Evolutionary conservation across 2,113 vertebrate species (phyloP).

Genomic region (Ictalurus furcatus): DNA sequence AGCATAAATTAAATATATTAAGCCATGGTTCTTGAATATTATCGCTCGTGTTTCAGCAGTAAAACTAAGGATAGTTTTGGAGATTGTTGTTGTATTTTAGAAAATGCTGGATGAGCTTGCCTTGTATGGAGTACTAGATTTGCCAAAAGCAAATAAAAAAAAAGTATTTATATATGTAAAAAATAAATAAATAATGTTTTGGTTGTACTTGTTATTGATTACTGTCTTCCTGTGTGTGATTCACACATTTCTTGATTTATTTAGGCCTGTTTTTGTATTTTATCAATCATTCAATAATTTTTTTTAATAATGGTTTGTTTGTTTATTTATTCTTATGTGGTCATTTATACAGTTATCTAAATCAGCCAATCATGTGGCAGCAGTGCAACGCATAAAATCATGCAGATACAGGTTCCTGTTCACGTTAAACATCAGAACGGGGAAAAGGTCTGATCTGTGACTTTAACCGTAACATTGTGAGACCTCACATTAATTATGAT

Average conservation of each 20-base stretch:
- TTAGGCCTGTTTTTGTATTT: not conserved
- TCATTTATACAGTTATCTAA: too few relatives aligned
- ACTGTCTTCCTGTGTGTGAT: not conserved
- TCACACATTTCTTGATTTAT: not conserved
- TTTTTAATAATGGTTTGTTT: not conserved
- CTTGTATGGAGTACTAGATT: not conserved
- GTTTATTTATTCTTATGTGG: too few relatives aligned
- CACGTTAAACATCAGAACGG: too few relatives aligned
- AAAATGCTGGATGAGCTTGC: not conserved
- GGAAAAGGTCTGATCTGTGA: too few relatives aligned
- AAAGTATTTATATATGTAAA: not conserved
- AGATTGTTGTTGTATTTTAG: not conserved
- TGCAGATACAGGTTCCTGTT: too few relatives aligned
- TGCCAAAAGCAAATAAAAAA: not conserved
- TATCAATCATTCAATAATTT: not conserved
- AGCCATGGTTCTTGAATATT: not conserved
- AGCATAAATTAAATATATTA: slow-evolving; percentile 57
- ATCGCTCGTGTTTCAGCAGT: not conserved
- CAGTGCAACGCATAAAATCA: too few relatives aligned
- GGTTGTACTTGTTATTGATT: too few relatives aligned
- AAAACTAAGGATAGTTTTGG: not conserved
- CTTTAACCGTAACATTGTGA: too few relatives aligned
- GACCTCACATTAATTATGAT: not conserved
- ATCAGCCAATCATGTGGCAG: too few relatives aligned
- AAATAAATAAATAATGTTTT: too few relatives aligned